phyloP scores from a whole-genome alignment of 1,140 invertebrate species.

The Ceratosolen fusciceps region DNA sequence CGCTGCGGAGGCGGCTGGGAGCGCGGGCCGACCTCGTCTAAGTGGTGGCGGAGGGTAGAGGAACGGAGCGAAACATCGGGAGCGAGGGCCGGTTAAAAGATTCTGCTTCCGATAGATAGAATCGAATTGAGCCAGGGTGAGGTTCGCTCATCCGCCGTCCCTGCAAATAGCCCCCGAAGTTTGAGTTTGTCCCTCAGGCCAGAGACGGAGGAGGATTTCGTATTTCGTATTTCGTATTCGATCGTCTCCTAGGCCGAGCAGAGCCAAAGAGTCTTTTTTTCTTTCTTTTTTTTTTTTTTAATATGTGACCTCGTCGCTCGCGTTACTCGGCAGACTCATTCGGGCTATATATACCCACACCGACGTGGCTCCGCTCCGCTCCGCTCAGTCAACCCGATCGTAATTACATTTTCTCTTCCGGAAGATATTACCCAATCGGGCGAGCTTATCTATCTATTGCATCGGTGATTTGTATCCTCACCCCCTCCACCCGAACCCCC shows the following conservation, averaged over 20 bases:
- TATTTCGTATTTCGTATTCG: conserved; percentile 29
- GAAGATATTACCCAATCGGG: background rate
- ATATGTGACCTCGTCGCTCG: conserved; percentile 7
- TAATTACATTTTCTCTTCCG: conserved; percentile 25
- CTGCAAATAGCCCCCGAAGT: conserved; percentile 33
- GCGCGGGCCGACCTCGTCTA: background rate
- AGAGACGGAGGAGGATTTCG: conserved; percentile 33
- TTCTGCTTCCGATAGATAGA: conserved; percentile 41
- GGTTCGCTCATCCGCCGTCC: conserved; percentile 7
- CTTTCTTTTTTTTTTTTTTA: too few species aligned
- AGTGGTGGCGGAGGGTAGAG: background rate
- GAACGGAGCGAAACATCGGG: conserved; percentile 26
- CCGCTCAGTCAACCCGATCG: background rate
- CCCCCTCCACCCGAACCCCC: background rate
- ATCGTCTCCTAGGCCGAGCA: background rate
- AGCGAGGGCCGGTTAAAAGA: conserved; percentile 16
- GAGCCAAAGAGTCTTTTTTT: background rate
- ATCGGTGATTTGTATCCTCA: background rate
- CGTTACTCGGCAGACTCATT: background rate
- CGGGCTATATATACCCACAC: background rate
- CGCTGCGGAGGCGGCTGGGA: background rate
- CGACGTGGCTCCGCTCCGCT: background rate
- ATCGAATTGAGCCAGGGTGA: conserved; percentile 34
- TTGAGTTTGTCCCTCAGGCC: conserved; percentile 17
- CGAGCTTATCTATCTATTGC: background rate